Base-by-base conservation (phyloP, 2,888 invertebrate genomes). In the Ferrisia virgata region DNA sequence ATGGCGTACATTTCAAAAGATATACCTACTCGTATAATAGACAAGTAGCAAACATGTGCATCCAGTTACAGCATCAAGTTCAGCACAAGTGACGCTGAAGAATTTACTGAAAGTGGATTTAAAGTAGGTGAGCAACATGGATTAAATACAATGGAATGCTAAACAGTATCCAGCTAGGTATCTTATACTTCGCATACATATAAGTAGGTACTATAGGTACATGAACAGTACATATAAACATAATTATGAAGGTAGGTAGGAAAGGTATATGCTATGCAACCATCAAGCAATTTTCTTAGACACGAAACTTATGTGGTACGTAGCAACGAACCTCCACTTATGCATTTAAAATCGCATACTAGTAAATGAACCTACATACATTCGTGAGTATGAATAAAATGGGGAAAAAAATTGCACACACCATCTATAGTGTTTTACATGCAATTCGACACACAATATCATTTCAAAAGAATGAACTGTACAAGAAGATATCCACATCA, bases 61-160 rank as follows among this genome's bases (percentile, higher is more conserved):
- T 28, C 72, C 28, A 36, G 33, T 76, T 76, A 76, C 72, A 33
- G 72, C 72, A 76, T 76, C 72, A 36, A 76, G 72, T 76, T 36
- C 72, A 76, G 72, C 72, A 76, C 72, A 76, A 76, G 72, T 76
- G 72, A 76, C 36, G 72, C 72, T 15, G 72, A 82, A 82, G 82
- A 82, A 82, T 82, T 82, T 82, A 39, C 82, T 58, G 82, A 82
- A 81, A 81, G 81, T 81, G 40, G 81, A 31, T 43, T 33, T 47
- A 33, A 82, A 82, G 82, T 82, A 82, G 82, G 82, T 82, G 82
- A 82, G 36, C 82, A 82, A 82, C 72, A 76, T 76, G 36, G 22
- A 18, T 69, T 31, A 36, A 76, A 76, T 76, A 33, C 72, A 18
- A 76, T 36, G 72, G 36, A 76, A 76, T 76, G 36, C 72, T 36